Base-by-base conservation (phyloP, 2,888 invertebrate genomes). In the Leptopilina myrica region DNA sequence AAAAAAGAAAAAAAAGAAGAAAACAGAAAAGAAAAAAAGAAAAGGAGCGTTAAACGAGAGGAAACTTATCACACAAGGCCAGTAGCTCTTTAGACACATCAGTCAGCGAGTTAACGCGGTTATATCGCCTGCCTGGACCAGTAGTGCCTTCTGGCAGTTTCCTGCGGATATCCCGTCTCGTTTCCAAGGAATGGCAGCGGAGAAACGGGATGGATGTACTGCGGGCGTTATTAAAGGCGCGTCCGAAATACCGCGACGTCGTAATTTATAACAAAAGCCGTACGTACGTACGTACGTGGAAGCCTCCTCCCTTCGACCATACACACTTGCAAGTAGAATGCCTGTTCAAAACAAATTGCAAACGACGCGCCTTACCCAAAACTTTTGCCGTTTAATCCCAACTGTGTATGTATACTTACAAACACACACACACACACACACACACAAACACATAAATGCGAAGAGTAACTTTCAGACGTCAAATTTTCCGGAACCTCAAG, bases 211-310 rank as follows among this genome's bases (percentile, higher is more conserved):
- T 73, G 33, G 56, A 73, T 73, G 73, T 73, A 73, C 73, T 73
- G 73, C 33, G 73, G 53, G 56, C 73, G 81, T 85, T 83, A 85
- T 84, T 84, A 85, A 83, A 83, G 81, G 80, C 80, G 80, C 79
- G 79, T 81, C 81, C 81, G 77, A 84, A 85, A 82, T 80, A 79
- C 78, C 79, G 64, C 79, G 77, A 49, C 62, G 56, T 64, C 73
- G 78, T 83, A 83, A 85, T 84, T 85, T 81, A 84, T 79, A 73
- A 73, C 73, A 40, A 73, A 56, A 53, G 56, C 73, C 53, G 73
- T 53, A 69, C 53, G 73, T 53, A 69, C 53, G 73, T 53, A 69
- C 53, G 73, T 53, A 69, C 69, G 69, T 69, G 69, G 69, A 53
- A 69, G 69, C 53, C 33, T 14, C 73, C 33, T 2, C 33, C 33